Base-by-base conservation (phyloP, 2,797 vertebrate species). In the Anisognathus igniventris region DNA sequence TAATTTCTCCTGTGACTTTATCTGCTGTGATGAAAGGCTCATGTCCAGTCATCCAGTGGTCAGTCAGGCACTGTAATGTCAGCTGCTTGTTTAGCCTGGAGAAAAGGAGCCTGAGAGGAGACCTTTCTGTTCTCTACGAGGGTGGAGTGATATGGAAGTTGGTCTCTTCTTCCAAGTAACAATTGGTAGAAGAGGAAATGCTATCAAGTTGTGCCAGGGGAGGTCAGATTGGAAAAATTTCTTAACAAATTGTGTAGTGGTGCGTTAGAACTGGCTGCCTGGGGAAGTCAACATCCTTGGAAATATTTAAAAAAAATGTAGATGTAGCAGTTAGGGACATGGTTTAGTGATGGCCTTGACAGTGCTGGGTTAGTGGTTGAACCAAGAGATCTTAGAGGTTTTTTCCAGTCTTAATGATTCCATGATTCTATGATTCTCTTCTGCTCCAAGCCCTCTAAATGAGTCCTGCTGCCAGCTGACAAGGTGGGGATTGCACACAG, bases 401-500 rank as follows among this genome's bases (percentile, higher is more conserved):
- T 61, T 54, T 67, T 61, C 10, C 27, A 42, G 1, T 42, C 19
- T 9, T 47, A 45, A 9, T 2, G 2, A 33, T 33, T 58, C 67
- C 33, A 25, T 65, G 28, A 19, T 25, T 57, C 23, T 66, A 6
- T 0, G 0, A 31, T 27, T 58, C n/a, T 67, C 5, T 0, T 0
- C 35, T 70, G 15, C 40, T 81, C 22, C 7, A 7, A 5, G 20
- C 9, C 22, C 17, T 31, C 3, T 42, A 6, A 8, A 44, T 0
- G 4, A 37, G 14, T 50, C 1, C 28, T 66, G 30, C 67, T 88
- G 68, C 75, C 0, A 0, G 0, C 37, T 60, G 72, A 12, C 0
- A 0, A 57, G n/a, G 5, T 47, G 45, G 33, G 40, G 19, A 21
- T 39, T 33, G 15, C 13, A 2, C 1, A 0, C 1, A 0, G 42